Conservation (phyloP, 2,888 invertebrate species). For the Polymixis flavicincta region DNA sequence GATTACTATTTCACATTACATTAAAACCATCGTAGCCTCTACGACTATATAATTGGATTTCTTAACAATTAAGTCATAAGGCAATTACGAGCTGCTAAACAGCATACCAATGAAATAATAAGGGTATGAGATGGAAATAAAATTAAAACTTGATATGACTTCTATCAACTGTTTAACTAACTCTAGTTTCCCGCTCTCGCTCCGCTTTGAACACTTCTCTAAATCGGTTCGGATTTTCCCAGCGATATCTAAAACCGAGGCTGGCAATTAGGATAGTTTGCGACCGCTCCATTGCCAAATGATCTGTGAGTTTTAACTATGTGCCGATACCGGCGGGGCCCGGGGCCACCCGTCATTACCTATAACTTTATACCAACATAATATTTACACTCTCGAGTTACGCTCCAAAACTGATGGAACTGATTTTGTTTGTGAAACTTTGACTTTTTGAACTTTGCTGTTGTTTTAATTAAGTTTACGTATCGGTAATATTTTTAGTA, state of each 20-base stretch:
- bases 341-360: constrained; percentile 54
- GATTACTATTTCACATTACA: not conserved
- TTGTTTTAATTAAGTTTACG: constrained; percentile 53
- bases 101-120: not conserved
- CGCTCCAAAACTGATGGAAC: constrained; percentile 34
- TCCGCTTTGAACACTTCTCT: constrained; percentile 30
- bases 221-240: constrained; percentile 66
- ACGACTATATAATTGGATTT: not conserved
- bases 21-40: not conserved
- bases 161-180: not conserved
- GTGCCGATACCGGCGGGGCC: constrained; percentile 53
- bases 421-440: constrained; percentile 51
- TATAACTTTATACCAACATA: constrained; percentile 45
- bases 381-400: constrained; percentile 36
- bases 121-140: not conserved
- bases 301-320: constrained; percentile 80
- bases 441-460: constrained; percentile 33
- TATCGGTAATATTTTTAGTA: constrained; percentile 24
- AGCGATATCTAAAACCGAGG: constrained; percentile 80
- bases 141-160: not conserved
- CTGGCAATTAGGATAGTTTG: constrained; percentile 86
- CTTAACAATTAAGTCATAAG: not conserved
- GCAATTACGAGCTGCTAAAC: not conserved
- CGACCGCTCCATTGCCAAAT: constrained; percentile 83
- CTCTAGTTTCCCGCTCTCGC: constrained; percentile 41